Conservation (phyloP, 2,888 invertebrate genomes). For the Isoperla grammatica region DNA sequence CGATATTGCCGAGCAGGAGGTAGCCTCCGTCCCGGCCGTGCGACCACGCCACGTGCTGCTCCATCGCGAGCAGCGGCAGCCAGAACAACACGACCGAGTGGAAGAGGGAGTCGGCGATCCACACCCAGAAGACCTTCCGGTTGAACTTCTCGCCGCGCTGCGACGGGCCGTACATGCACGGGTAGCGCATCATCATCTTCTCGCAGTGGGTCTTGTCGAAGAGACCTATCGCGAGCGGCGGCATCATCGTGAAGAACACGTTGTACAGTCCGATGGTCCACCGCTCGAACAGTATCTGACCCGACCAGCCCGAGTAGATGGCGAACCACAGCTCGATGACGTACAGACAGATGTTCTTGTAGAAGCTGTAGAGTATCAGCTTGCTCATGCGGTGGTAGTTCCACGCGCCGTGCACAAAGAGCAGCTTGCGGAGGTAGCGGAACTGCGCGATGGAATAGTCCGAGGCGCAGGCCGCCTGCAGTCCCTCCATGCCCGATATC, state of each 20-base stretch:
- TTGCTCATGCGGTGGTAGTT: conserved; percentile 97
- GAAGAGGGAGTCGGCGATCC: conserved; percentile 89
- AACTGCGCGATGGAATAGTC: conserved; percentile 99
- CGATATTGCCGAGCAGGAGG: conserved; percentile 88
- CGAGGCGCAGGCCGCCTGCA: conserved; percentile 98
- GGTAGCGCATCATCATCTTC: conserved; percentile 69
- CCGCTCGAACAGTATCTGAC: conserved; percentile 96
- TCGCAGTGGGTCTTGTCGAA: conserved; percentile 96
- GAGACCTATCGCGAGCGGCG: conserved; percentile 94
- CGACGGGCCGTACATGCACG: conserved; percentile 68
- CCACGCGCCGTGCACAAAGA: conserved; percentile 98
- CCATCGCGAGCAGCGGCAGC: conserved; percentile 71
- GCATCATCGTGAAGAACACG: conserved; percentile 95
- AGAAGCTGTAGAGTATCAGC: conserved; percentile 96
- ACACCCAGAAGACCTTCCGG: conserved; percentile 87
- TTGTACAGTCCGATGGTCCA: conserved; percentile 99
- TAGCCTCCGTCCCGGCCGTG: conserved; percentile 86
- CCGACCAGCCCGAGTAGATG: conserved; percentile 96
- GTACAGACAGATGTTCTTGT: conserved; percentile 99
- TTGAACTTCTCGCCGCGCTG: conserved; percentile 80
- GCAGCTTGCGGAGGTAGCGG: conserved; percentile 80
- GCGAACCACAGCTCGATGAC: conserved; percentile 99
- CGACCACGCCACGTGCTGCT: conserved; percentile 71
- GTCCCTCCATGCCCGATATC: conserved; percentile 96
- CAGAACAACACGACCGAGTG: conserved; percentile 96